Evolutionary conservation across 2,113 vertebrate species (phyloP).

Genomic region (Clarias magur): DNA sequence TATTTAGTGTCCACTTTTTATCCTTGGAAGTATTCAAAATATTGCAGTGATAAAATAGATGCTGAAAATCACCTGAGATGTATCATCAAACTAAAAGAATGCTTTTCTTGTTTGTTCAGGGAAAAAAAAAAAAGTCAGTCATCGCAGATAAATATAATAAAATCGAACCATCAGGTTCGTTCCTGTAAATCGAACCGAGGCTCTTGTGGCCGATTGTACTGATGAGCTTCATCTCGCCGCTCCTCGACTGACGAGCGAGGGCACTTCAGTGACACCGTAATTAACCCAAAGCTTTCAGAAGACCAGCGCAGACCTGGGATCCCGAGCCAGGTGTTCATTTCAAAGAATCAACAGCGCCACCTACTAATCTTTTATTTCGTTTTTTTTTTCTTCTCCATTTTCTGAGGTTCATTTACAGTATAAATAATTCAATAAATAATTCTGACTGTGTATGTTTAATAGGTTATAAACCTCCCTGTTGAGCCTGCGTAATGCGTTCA

Average conservation of each 20-base stretch:
- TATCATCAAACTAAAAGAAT: background rate
- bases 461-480: background rate
- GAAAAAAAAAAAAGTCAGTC: background rate
- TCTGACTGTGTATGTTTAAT: background rate
- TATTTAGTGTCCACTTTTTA: no score
- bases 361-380: background rate
- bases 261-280: background rate
- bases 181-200: background rate
- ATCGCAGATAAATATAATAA: background rate
- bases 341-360: background rate
- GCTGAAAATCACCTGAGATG: background rate
- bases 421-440: no score
- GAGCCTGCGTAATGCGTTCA: background rate
- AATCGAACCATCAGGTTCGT: background rate
- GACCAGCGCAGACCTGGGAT: background rate
- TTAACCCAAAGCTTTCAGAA: background rate
- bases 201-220: background rate
- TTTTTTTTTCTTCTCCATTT: background rate
- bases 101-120: background rate
- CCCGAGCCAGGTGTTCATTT: background rate
- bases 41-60: background rate
- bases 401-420: background rate
- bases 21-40: no score
- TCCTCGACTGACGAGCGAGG: background rate
- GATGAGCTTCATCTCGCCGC: slow-evolving; percentile 8